Percentiles rank a stretch among this genome's conserved stretches.
phyloP scores from a whole-genome alignment of 2,113 vertebrate species.

The Corythaixoides concolor region DNA sequence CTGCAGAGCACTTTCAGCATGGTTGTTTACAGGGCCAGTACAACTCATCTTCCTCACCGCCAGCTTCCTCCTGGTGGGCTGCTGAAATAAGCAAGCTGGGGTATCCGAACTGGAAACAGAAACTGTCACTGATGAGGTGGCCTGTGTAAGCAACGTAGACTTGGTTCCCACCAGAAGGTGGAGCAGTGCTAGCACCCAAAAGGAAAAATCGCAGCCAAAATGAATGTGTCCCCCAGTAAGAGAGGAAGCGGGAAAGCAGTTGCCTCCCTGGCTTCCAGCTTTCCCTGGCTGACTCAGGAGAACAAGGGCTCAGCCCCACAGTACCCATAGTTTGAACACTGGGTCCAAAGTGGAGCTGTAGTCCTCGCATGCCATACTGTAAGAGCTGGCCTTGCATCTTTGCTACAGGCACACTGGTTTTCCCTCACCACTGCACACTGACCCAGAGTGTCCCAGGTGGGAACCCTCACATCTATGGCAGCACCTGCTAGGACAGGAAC shows the following conservation, averaged over 20 bases:
- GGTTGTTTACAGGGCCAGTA: background rate
- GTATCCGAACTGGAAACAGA: background rate
- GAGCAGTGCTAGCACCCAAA: background rate
- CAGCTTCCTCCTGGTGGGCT: background rate
- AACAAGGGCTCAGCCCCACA: background rate
- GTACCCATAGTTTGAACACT: background rate
- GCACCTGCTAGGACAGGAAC: background rate
- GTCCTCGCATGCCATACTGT: accelerated
- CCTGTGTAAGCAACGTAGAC: background rate
- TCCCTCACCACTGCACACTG: accelerated
- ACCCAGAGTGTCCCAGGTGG: background rate
- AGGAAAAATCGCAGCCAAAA: background rate
- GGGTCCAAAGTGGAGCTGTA: background rate
- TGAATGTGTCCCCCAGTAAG: accelerated
- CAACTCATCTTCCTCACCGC: background rate
- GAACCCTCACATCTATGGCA: background rate
- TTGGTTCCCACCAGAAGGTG: background rate
- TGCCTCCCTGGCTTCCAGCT: background rate
- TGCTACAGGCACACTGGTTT: accelerated
- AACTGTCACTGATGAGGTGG: background rate
- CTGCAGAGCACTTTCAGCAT: background rate
- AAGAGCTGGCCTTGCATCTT: background rate
- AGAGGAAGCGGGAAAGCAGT: background rate
- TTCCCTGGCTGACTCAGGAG: background rate
- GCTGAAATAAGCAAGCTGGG: background rate